A percentile compares a stretch with the other conserved stretches of the same genome.
Conservation (phyloP, 2,888 invertebrate genomes). For the Polietes domitor region DNA sequence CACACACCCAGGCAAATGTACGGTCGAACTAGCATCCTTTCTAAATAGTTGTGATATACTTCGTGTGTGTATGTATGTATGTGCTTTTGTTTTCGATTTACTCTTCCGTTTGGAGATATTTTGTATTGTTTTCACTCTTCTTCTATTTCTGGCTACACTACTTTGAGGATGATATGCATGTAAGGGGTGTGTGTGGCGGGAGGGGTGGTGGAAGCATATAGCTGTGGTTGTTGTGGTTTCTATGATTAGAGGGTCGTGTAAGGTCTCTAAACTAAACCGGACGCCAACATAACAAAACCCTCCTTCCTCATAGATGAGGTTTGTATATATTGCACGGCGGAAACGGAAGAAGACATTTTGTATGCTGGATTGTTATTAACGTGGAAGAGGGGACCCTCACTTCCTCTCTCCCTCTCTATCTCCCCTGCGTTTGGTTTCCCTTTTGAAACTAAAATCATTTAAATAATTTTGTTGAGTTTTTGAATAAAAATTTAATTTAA, state of each 20-base stretch:
- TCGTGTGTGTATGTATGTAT: background rate
- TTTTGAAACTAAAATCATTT: background rate
- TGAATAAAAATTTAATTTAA: constrained; percentile 3
- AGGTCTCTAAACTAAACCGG: constrained; percentile 21
- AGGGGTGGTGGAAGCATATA: too few species aligned
- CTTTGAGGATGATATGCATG: background rate
- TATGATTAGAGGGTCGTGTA: too few species aligned
- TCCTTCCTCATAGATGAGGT: constrained; percentile 28
- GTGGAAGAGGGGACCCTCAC: background rate
- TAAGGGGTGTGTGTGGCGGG: background rate
- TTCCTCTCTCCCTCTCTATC: background rate
- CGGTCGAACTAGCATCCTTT: background rate
- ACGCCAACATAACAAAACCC: constrained; percentile 34
- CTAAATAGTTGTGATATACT: background rate
- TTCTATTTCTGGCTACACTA: background rate
- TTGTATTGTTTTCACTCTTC: background rate
- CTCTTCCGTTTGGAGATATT: background rate
- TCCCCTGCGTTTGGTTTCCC: background rate
- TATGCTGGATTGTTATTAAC: background rate
- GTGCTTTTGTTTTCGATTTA: background rate
- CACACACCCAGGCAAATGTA: background rate
- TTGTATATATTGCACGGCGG: constrained; percentile 58
- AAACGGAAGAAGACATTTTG: constrained; percentile 66
- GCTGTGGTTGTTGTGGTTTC: background rate
- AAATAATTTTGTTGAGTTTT: background rate